Evolutionary conservation across 1,140 invertebrate species (phyloP).

Genomic region (Megathymus violae): DNA sequence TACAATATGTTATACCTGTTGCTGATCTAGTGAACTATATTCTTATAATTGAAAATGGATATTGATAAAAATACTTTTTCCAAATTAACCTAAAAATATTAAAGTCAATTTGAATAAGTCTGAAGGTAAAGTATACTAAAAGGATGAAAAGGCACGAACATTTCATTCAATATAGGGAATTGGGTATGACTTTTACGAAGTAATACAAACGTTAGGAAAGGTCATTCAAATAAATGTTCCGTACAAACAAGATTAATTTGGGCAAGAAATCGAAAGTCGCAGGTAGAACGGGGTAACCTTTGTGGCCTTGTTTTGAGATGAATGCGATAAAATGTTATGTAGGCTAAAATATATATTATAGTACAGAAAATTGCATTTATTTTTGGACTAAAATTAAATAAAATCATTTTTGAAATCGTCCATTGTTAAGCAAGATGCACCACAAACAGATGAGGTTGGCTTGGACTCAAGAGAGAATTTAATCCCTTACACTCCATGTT

Average conservation of each 20-base stretch:
- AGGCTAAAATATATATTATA: conserved; percentile 8
- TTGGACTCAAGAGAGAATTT: too few species aligned
- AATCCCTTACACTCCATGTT: too few species aligned
- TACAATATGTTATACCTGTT: not conserved
- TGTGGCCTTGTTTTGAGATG: conserved; percentile 46
- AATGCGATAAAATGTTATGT: conserved; percentile 48
- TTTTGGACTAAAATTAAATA: conserved; percentile 3
- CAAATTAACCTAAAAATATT: not conserved
- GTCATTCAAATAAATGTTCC: conserved; percentile 42
- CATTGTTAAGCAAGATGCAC: too few species aligned
- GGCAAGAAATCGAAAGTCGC: conserved; percentile 41
- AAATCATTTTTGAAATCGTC: too few species aligned
- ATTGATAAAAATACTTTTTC: too few species aligned
- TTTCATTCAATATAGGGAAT: conserved; percentile 15
- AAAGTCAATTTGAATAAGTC: not conserved
- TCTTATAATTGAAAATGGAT: too few species aligned
- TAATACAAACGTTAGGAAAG: conserved; percentile 17
- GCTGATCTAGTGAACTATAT: too few species aligned
- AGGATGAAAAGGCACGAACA: not conserved
- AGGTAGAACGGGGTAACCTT: conserved; percentile 47
- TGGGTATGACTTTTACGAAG: conserved; percentile 16
- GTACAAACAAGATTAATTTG: conserved; percentile 49
- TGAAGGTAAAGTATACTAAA: not conserved
- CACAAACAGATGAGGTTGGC: too few species aligned
- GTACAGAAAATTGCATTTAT: not conserved